Percentiles rank a stretch among this genome's conserved stretches.
Conservation (phyloP, 2,888 invertebrate species). For the Melangyna quadrimaculata region DNA sequence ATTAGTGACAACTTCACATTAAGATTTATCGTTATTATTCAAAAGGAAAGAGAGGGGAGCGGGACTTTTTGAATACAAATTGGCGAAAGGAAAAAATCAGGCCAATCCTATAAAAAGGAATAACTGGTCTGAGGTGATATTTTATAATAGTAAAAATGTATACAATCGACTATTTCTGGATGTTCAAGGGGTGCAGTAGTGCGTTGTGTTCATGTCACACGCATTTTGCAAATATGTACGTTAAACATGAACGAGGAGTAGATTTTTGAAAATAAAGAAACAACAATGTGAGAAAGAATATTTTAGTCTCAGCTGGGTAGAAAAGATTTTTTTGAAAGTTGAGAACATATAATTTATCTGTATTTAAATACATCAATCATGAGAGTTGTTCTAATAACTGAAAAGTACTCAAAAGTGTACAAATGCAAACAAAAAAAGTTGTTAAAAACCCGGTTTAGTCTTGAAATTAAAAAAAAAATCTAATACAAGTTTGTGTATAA, state of each 20-base stretch:
- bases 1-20: slow-evolving; percentile 39
- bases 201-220: slow-evolving; percentile 13
- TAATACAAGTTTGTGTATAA: no score
- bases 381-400: not conserved
- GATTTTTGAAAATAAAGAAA: not conserved
- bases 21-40: slow-evolving; percentile 22
- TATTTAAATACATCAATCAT: not conserved
- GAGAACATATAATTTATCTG: not conserved
- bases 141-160: slow-evolving; percentile 24
- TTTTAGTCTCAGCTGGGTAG: not conserved
- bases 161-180: not conserved
- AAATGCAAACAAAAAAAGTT: no score
- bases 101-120: slow-evolving; percentile 60
- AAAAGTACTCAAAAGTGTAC: not conserved
- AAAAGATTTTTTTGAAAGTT: not conserved
- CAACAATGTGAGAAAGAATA: not conserved
- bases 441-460: no score
- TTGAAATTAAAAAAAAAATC: no score
- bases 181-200: slow-evolving; percentile 40
- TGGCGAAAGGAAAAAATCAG: slow-evolving; percentile 53
- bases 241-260: not conserved
- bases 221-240: not conserved
- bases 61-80: slow-evolving; percentile 19
- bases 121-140: slow-evolving; percentile 53
- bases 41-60: not conserved